phyloP scores from a whole-genome alignment of 2,113 vertebrate genomes.

The Spea bombifrons region DNA sequence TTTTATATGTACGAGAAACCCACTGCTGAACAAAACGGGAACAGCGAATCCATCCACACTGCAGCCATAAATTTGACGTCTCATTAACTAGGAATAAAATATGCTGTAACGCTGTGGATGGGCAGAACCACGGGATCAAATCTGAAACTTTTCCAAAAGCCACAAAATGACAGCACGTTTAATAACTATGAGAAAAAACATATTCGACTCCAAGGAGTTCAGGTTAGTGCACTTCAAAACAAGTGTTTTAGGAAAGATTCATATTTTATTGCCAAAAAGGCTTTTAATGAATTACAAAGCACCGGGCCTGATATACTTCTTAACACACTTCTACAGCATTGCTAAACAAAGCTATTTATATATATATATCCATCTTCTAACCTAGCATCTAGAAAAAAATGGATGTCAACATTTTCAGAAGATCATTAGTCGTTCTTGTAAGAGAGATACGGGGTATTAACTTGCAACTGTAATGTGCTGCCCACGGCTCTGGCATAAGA shows the following conservation, averaged over 20 bases:
- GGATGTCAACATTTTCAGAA: no score
- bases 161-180: constrained; percentile 6
- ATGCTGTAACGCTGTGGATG: constrained; percentile 8
- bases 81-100: constrained; percentile 41
- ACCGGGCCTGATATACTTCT: not conserved
- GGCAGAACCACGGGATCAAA: not conserved
- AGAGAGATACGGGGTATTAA: no score
- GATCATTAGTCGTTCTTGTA: no score
- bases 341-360: not conserved
- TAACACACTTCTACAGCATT: not conserved
- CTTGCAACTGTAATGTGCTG: no score
- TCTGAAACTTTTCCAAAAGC: constrained; percentile 4
- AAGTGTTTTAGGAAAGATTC: not conserved
- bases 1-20: constrained; percentile 26
- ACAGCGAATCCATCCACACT: constrained; percentile 22
- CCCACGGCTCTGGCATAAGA: no score
- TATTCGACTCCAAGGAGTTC: not conserved
- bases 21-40: not conserved
- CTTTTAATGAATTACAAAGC: constrained; percentile 5
- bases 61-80: constrained; percentile 26
- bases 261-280: constrained; percentile 11
- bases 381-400: not conserved
- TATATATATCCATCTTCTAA: not conserved
- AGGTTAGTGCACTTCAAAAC: not conserved
- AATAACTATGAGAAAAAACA: not conserved